These are phyloP conservation scores for Peromyscus polionotus DNA, from an alignment of 2,113 vertebrate species.

Conservation along the genomic window DNA sequence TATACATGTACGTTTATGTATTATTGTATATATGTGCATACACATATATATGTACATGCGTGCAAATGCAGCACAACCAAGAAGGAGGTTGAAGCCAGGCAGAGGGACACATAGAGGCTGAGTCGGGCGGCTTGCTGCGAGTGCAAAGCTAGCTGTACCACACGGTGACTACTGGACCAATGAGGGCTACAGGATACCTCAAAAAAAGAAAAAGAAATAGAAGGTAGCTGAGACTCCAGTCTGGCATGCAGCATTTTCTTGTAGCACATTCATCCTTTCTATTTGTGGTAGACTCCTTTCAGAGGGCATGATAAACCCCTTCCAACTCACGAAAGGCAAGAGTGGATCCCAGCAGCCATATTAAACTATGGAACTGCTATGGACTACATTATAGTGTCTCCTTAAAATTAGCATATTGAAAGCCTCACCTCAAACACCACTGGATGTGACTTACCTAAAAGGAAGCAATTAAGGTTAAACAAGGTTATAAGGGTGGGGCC, in stretches of 20 bases:
- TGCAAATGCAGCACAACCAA: not conserved
- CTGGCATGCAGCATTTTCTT: not conserved
- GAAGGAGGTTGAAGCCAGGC: not conserved
- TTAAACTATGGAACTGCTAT: not conserved
- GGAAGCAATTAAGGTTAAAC: constrained; percentile 36
- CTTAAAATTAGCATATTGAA: not conserved
- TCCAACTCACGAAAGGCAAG: not conserved
- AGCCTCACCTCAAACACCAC: not conserved
- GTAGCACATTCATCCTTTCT: not conserved
- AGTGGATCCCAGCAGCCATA: not conserved
- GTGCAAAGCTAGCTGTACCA: not conserved
- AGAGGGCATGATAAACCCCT: not conserved
- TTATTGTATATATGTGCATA: not conserved
- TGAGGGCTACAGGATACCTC: not conserved
- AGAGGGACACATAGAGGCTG: not conserved
- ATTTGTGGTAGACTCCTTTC: not conserved
- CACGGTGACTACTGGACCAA: not conserved
- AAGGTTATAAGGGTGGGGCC: not conserved
- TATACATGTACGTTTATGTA: not conserved
- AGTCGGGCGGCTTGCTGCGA: not conserved
- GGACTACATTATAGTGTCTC: not conserved
- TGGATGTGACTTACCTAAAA: not conserved
- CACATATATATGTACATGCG: not conserved
- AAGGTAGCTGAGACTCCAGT: not conserved
- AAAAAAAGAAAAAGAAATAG: not conserved